A percentile compares a stretch with the other conserved stretches of the same genome.
These are phyloP conservation scores for Cephus rjabovi DNA, from an alignment of 2,888 invertebrate species.

Conservation along the genomic window DNA sequence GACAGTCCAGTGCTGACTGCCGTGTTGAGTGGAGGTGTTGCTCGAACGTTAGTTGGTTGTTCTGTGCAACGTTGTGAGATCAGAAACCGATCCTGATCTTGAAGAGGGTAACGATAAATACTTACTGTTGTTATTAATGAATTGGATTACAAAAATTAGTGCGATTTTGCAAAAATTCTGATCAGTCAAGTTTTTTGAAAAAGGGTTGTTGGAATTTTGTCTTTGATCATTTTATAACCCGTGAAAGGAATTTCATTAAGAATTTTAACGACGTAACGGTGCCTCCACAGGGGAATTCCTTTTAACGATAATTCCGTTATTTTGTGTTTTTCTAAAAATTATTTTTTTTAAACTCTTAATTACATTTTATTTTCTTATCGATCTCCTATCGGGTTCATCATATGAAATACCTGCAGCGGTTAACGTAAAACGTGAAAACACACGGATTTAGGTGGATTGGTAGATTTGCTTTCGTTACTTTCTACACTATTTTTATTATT, in stretches of 20 bases:
- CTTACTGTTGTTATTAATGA: neutral
- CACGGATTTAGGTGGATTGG: neutral
- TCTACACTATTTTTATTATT: neutral
- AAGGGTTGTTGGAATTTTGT: neutral
- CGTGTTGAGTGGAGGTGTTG: conserved; percentile 34
- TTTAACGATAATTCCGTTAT: neutral
- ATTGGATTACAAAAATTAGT: neutral
- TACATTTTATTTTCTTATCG: neutral
- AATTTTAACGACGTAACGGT: neutral
- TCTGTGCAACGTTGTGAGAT: neutral
- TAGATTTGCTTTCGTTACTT: neutral
- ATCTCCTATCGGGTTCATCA: neutral
- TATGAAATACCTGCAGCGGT: too few relatives aligned
- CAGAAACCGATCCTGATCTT: neutral
- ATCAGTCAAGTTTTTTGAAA: neutral
- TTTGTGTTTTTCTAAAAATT: neutral
- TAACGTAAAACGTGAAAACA: neutral
- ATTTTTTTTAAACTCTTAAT: neutral
- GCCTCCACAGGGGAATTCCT: neutral
- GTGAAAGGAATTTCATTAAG: neutral
- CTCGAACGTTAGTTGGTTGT: neutral
- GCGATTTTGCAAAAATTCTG: neutral
- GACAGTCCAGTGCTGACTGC: conserved; percentile 46
- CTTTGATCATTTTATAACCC: neutral
- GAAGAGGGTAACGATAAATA: neutral